Conservation (phyloP, 2,113 vertebrate genomes). For the Mungos mungo region DNA sequence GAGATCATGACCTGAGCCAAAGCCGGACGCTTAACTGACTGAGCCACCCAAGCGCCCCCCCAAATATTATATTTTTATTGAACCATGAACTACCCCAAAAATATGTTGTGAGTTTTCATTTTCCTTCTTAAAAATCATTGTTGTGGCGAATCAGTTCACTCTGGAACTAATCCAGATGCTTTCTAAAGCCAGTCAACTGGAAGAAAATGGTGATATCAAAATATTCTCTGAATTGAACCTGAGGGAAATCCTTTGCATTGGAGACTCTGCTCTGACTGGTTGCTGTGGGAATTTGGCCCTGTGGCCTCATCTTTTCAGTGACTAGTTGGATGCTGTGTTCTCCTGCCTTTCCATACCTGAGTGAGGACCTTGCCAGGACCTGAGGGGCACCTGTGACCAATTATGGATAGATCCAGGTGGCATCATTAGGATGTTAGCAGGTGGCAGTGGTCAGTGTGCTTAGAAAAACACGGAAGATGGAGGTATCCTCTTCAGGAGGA, state of each 20-base stretch:
- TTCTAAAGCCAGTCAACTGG: slow-evolving; percentile 48
- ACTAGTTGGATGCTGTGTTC: neutral
- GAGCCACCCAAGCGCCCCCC: no score
- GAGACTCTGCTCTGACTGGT: neutral
- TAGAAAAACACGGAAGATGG: neutral
- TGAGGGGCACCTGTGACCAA: neutral
- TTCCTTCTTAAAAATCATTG: slow-evolving; percentile 45
- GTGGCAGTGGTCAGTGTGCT: neutral
- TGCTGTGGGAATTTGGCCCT: neutral
- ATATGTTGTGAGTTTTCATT: slow-evolving; percentile 61
- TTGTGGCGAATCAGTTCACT: slow-evolving; percentile 40
- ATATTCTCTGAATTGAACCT: neutral
- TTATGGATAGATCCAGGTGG: neutral
- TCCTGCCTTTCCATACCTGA: neutral
- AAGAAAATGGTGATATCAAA: slow-evolving; percentile 38
- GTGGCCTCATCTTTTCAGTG: neutral
- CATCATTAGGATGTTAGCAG: neutral
- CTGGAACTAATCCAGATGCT: slow-evolving; percentile 50
- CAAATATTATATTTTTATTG: neutral
- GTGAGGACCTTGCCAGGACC: neutral
- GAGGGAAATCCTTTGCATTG: neutral
- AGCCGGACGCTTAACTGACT: no score
- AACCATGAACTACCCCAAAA: slow-evolving; percentile 1
- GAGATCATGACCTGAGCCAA: no score
- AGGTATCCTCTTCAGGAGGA: neutral